phyloP scores from a whole-genome alignment of 2,888 invertebrate species.

The Anthophora plumipes region DNA sequence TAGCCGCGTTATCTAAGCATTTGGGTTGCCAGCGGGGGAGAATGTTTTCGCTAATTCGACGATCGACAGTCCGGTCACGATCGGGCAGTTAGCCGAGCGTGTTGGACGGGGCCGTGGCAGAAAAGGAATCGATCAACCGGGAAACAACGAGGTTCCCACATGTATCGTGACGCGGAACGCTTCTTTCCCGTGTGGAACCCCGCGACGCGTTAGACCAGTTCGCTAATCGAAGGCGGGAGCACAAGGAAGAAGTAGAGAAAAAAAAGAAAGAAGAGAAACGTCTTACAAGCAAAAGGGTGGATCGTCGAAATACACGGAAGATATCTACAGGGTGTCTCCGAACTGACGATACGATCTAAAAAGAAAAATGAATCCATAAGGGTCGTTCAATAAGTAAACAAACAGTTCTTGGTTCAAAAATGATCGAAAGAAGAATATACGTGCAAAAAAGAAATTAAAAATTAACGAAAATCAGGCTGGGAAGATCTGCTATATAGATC shows the following conservation, averaged over 20 bases:
- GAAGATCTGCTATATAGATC: too few species aligned
- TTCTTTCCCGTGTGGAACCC: slow-evolving; percentile 16
- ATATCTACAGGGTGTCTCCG: neutral
- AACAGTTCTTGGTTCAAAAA: too few species aligned
- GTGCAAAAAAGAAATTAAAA: too few species aligned
- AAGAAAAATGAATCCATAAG: too few species aligned
- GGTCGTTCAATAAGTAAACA: too few species aligned
- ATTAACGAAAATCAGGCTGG: too few species aligned
- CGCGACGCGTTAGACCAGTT: slow-evolving; percentile 5
- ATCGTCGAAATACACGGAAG: slow-evolving; percentile 10
- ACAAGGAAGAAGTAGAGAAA: neutral
- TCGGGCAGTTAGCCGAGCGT: slow-evolving; percentile 39
- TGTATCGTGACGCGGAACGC: slow-evolving; percentile 25
- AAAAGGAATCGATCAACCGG: slow-evolving; percentile 46
- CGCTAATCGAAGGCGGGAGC: slow-evolving; percentile 11
- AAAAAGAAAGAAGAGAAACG: neutral
- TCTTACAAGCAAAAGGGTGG: neutral
- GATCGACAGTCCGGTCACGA: slow-evolving; percentile 61
- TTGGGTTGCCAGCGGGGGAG: slow-evolving; percentile 41
- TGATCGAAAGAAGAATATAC: too few species aligned
- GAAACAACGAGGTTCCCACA: slow-evolving; percentile 55
- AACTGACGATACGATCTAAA: too few species aligned
- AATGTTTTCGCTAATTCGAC: slow-evolving; percentile 49
- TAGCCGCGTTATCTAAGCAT: slow-evolving; percentile 52
- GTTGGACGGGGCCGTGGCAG: slow-evolving; percentile 35